Evolutionary conservation across 2,888 invertebrate genomes (phyloP).

Genomic region (Perithous albicinctus): DNA sequence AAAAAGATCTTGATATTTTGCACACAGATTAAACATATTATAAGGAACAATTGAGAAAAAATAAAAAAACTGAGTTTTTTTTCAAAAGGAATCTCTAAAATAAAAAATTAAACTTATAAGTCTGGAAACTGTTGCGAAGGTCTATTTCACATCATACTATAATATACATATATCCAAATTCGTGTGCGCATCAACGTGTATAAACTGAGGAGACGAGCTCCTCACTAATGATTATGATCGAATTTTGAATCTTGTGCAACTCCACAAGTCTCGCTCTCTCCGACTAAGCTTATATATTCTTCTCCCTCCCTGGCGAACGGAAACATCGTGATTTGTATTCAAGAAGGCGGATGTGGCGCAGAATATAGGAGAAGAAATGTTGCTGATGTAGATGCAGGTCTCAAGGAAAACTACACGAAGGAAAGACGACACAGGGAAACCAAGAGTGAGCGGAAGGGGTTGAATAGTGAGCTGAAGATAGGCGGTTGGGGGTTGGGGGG

Average conservation of each 20-base stretch:
- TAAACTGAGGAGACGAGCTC: constrained; percentile 68
- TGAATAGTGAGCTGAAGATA: not conserved
- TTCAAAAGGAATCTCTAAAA: no score
- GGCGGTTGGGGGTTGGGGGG: constrained; percentile 67
- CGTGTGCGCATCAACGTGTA: constrained; percentile 5
- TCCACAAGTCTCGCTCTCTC: constrained; percentile 63
- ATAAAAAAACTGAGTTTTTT: no score
- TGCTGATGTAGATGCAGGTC: not conserved
- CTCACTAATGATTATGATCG: constrained; percentile 82
- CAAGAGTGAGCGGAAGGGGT: constrained; percentile 53
- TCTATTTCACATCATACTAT: no score
- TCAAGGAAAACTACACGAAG: constrained; percentile 13
- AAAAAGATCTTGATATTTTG: no score
- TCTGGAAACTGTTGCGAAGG: no score
- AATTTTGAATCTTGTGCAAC: constrained; percentile 71
- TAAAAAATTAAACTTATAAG: no score
- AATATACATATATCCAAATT: not conserved
- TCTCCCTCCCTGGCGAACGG: constrained; percentile 44
- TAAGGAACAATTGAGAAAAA: no score
- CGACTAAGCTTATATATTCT: not conserved
- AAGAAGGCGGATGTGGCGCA: constrained; percentile 73
- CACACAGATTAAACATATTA: no score
- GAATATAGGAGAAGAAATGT: constrained; percentile 59
- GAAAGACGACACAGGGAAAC: constrained; percentile 12
- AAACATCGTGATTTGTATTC: constrained; percentile 81